Percentiles rank a stretch among this genome's conserved stretches.
Evolutionary conservation across 2,113 vertebrate genomes (phyloP).

Genomic region (Stegostoma tigrinum): DNA sequence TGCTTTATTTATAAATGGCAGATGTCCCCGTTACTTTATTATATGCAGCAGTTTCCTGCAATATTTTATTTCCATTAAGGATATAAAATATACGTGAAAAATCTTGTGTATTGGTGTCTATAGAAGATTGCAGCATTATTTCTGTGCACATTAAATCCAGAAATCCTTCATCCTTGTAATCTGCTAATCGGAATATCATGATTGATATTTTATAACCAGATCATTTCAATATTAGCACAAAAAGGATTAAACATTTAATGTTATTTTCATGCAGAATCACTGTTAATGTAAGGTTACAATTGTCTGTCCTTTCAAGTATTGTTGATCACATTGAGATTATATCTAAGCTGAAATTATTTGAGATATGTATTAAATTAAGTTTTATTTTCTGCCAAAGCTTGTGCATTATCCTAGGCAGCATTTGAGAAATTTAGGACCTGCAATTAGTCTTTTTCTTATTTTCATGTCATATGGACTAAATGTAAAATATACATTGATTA

Average conservation of each 20-base stretch:
- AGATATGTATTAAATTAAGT: conserved; percentile 18
- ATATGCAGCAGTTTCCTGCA: background rate
- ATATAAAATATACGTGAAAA: background rate
- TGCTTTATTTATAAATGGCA: background rate
- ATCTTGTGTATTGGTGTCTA: background rate
- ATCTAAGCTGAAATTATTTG: background rate
- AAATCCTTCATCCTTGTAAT: background rate
- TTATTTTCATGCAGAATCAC: conserved; percentile 12
- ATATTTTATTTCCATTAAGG: background rate
- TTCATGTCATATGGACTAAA: background rate
- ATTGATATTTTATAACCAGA: background rate
- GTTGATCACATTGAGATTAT: conserved; percentile 28
- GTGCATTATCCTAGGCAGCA: background rate
- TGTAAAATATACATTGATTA: background rate
- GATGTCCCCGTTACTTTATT: background rate
- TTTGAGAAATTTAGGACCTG: background rate
- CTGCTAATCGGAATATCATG: background rate
- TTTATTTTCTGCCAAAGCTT: background rate
- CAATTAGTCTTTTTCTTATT: background rate
- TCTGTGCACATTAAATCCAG: background rate
- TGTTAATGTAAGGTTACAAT: background rate
- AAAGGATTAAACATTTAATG: conserved; percentile 16
- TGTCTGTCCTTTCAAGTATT: conserved; percentile 11
- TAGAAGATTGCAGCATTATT: background rate
- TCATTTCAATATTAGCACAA: background rate